A percentile compares a stretch with the other conserved stretches of the same genome.
Evolutionary conservation across 2,113 vertebrate genomes (phyloP).

Genomic region (Tamias sibiricus): DNA sequence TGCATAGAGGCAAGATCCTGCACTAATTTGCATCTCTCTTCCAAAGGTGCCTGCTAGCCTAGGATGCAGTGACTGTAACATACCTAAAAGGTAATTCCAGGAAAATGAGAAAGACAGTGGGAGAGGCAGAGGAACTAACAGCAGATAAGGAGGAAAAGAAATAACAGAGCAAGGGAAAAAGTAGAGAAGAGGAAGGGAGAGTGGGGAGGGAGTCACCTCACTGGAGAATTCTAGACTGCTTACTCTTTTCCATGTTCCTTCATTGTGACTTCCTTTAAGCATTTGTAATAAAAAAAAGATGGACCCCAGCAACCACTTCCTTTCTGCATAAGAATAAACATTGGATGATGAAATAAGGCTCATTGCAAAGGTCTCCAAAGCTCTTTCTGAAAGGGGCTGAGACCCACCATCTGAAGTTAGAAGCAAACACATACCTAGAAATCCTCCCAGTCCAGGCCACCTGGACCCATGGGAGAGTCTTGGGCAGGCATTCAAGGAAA

Average conservation of each 20-base stretch:
- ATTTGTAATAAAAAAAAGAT: neutral
- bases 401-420: neutral
- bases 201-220: neutral
- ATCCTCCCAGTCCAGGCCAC: neutral
- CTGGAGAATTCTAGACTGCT: neutral
- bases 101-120: neutral
- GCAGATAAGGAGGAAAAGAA: too few species aligned
- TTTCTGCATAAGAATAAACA: neutral
- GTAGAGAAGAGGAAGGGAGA: neutral
- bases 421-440: neutral
- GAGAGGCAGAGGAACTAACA: rapidly evolving
- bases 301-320: neutral
- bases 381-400: neutral
- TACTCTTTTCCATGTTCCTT: neutral
- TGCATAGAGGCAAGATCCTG: neutral
- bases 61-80: rapidly evolving
- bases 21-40: neutral
- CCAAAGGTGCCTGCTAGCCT: rapidly evolving
- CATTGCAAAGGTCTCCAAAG: rapidly evolving
- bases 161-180: neutral
- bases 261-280: neutral
- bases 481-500: neutral
- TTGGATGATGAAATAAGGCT: neutral
- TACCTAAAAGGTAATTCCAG: neutral
- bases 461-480: neutral